Base-by-base conservation (phyloP, 2,113 vertebrate species). In the Sphaerodactylus townsendi region DNA sequence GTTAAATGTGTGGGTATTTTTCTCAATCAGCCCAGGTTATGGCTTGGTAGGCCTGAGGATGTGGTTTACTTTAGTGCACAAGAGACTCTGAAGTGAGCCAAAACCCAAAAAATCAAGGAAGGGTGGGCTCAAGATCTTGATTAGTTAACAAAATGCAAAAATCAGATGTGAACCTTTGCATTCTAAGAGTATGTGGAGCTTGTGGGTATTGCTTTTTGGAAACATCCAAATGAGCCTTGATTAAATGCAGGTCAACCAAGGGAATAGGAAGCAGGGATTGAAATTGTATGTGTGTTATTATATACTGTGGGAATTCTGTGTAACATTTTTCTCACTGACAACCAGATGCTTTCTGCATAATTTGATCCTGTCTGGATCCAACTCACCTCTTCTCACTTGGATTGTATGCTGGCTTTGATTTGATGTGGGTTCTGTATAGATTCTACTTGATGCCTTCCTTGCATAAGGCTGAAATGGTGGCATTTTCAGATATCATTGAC, bases 21-120 rank as follows among this genome's bases (percentile, higher is more conserved):
- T 91, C 92, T 93, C 90, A 83, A 92, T 83, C 77, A 89, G 84
- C 0, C 0, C 19, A 86, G 77, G 64, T 89, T 92, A 87, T 87
- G 81, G 76, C 50, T 17, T 75, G 88, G 65, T 76, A 84, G 88
- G 87, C 65, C 48, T 65, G 39, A 74, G 89, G 86, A 94, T 92
- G 85, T 88, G 85, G 82, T 94, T 93, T 91, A 59, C 68, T 85
- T 94, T 87, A 92, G 87, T 90, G 82, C 86, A 79, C 66, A 73
- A 13, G 84, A 85, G 75, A 88, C 83, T 6, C 3, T 81, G 53
- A 65, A 87, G 33, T 50, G 44, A 89, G 53, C 50, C 72, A 81
- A 88, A 81, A 4, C 53, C 69, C 85, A 88, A 91, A 77, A 46
- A 91, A 77, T 89, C 66, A 84, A 78, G 77, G 65, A 78, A 62